phyloP scores from a whole-genome alignment of 1,140 invertebrate species.

The Augochlora pura region DNA sequence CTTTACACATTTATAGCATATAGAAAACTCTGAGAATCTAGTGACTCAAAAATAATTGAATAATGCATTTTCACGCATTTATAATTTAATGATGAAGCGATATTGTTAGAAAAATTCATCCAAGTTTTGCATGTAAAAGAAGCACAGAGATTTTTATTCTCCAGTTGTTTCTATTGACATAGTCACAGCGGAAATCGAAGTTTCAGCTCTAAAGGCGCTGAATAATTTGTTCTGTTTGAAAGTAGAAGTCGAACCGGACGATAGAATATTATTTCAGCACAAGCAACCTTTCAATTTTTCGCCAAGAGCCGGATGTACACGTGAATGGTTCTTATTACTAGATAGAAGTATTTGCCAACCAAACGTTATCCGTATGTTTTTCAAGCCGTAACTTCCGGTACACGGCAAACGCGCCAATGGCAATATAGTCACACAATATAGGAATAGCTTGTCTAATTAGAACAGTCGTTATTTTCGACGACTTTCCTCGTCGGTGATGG shows the following conservation, averaged over 20 bases:
- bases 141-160: too few relatives aligned
- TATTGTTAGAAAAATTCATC: too few relatives aligned
- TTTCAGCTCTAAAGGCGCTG: too few relatives aligned
- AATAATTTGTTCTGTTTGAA: not conserved
- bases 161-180: too few relatives aligned
- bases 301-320: conserved; percentile 39
- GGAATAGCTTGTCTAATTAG: conserved; percentile 39
- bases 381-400: conserved; percentile 46
- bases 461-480: conserved; percentile 13
- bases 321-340: conserved; percentile 51
- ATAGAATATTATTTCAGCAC: conserved; percentile 11
- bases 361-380: conserved; percentile 10
- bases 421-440: too few relatives aligned
- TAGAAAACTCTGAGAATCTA: too few relatives aligned
- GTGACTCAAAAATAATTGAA: too few relatives aligned
- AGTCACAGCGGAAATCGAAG: too few relatives aligned
- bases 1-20: too few relatives aligned
- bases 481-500: conserved; percentile 35
- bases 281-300: conserved; percentile 30
- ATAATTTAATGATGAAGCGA: too few relatives aligned
- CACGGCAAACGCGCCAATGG: conserved; percentile 25
- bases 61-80: too few relatives aligned
- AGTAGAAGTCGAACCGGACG: not conserved
- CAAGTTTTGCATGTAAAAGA: too few relatives aligned
- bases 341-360: conserved; percentile 11